Evolutionary conservation across 1,140 invertebrate genomes (phyloP), one percentile per base, ranked within the genome.

Genomic region (Muscidifurax raptorellus): DNA sequence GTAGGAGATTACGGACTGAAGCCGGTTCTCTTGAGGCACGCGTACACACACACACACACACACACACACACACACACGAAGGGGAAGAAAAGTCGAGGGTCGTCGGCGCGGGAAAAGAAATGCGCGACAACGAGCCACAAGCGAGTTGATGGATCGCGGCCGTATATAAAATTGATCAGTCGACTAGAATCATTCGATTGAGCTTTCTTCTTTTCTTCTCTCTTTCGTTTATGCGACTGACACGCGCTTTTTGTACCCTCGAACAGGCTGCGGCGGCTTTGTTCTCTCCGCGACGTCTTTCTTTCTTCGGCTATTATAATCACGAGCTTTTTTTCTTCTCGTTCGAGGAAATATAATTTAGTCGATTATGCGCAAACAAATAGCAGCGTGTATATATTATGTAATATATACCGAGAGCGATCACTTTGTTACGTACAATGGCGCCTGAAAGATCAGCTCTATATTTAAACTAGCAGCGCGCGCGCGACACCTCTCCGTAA

Each of bases 151-250:
- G 88, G 88, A 89, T 89, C 76, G 81, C 52, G 69, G 71, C 83
- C 32, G 44, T 88, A 86, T 87, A 86, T 85, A 85, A 89, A 90
- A 89, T 90, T 89, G 89, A 89, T 88, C 89, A 88, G 87, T 86
- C 87, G 87, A 87, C 82, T 85, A 88, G 89, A 90, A 90, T 89
- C 86, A 89, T 89, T 89, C 88, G 89, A 90, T 90, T 89, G 83
- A 89, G 86, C 40, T 85, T 86, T 88, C 86, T 85, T 86, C 72
- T n/a, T n/a, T 59, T 59, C 6, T n/a, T 22, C 18, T 79, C 78
- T 40, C 28, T 82, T 66, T 71, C 82, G 44, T 69, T 28, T 15
- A 67, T 28, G 66, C 66, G 66, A 75, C 28, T 47, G 32, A 36
- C 18, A 1, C 32, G 22, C 9, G 22, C 36, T 27, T 64, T 59